Evolutionary conservation across 2,797 vertebrate genomes (phyloP).

Genomic region (Pyrocephalus nanus): DNA sequence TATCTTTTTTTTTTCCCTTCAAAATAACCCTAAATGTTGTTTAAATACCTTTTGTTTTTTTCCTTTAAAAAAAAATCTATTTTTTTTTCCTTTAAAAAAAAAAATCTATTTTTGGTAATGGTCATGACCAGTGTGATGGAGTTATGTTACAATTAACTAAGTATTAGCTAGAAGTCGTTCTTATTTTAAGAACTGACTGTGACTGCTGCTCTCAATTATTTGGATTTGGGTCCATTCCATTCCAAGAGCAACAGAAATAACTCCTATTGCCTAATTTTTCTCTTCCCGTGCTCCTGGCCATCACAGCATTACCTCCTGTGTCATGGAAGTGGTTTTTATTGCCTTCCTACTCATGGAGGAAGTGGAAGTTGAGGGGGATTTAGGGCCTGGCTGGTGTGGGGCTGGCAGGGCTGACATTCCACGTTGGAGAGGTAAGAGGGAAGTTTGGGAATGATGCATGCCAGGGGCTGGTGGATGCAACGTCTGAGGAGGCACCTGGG

Average conservation of each 20-base stretch:
- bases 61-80: background rate
- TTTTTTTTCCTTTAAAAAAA: background rate
- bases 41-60: background rate
- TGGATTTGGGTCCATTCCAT: background rate
- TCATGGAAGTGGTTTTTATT: background rate
- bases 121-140: background rate
- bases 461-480: background rate
- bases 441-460: rapidly evolving
- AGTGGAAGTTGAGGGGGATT: background rate
- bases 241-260: background rate
- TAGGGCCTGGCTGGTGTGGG: background rate
- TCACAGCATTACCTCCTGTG: background rate
- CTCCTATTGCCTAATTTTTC: background rate
- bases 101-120: background rate
- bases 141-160: background rate
- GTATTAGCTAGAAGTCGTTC: background rate
- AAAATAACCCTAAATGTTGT: background rate
- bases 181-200: background rate
- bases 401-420: background rate
- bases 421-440: background rate
- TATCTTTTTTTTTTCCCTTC: background rate
- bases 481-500: background rate
- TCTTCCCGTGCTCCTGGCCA: background rate
- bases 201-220: background rate
- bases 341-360: background rate